Percentiles rank a stretch among this genome's conserved stretches.
Conservation (phyloP, 2,797 vertebrate species). For the Picus viridis region DNA sequence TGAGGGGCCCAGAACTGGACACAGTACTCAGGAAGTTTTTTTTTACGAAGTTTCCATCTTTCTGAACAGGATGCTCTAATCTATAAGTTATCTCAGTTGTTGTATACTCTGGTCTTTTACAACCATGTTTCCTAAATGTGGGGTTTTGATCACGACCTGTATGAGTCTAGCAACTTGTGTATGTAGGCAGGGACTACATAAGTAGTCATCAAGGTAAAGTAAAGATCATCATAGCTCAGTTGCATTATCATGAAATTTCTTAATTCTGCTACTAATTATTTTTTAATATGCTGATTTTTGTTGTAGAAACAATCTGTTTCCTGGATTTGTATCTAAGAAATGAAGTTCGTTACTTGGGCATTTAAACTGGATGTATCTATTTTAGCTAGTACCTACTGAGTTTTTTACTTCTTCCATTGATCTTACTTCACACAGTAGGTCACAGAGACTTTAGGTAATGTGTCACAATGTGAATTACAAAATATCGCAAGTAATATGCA, state of each 20-base stretch:
- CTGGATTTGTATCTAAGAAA: neutral
- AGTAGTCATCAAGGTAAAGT: neutral
- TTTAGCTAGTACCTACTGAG: neutral
- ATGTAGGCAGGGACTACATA: neutral
- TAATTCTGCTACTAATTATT: neutral
- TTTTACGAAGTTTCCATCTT: neutral
- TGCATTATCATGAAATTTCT: neutral
- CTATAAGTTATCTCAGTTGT: neutral
- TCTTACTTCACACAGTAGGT: neutral
- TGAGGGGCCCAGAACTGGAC: no score
- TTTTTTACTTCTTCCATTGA: neutral
- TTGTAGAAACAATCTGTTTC: neutral
- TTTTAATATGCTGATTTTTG: neutral
- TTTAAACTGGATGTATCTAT: neutral
- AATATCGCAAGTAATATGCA: neutral
- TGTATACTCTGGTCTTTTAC: neutral
- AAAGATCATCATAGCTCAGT: neutral
- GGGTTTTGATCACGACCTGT: neutral
- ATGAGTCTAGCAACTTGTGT: neutral
- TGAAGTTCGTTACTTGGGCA: neutral
- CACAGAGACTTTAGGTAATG: neutral
- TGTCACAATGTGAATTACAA: neutral
- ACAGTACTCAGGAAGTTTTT: neutral
- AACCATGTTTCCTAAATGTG: neutral
- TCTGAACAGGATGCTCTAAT: neutral